Evolutionary conservation across 2,888 invertebrate genomes (phyloP).

Genomic region (Gastracanthus pulcherrimus): DNA sequence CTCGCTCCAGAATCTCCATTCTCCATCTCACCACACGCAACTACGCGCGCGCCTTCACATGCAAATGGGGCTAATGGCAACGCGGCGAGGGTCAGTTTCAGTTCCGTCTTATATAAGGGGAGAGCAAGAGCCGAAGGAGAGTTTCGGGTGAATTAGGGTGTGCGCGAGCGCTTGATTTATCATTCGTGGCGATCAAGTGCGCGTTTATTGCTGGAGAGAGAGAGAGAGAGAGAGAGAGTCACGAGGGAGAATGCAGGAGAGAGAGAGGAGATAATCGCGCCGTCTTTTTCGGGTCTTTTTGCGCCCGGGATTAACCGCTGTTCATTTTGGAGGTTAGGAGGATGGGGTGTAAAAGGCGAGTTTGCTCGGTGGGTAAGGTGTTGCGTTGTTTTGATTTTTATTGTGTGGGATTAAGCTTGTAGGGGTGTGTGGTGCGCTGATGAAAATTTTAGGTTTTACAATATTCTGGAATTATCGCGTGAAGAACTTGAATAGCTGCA

Average conservation of each 20-base stretch:
- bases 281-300: background rate
- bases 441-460: too few relatives aligned
- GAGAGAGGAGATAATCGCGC: background rate
- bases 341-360: background rate
- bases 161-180: conserved; percentile 35
- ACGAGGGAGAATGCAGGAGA: background rate
- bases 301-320: background rate
- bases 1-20: too few relatives aligned
- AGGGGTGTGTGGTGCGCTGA: too few relatives aligned
- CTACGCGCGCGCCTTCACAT: conserved; percentile 3
- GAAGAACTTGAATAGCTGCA: too few relatives aligned
- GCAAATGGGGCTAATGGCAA: conserved; percentile 46
- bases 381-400: too few relatives aligned
- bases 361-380: too few relatives aligned
- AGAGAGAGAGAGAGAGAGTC: background rate
- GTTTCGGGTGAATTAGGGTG: background rate
- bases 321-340: background rate
- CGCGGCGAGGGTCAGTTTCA: conserved; percentile 48
- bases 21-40: too few relatives aligned
- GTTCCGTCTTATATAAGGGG: conserved; percentile 45
- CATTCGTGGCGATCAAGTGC: conserved; percentile 38
- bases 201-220: conserved; percentile 19
- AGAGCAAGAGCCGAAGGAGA: background rate
- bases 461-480: too few relatives aligned
- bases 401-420: too few relatives aligned